Percentiles rank a stretch among this genome's conserved stretches.
Conservation (phyloP, 2,888 invertebrate species). For the Agrochola macilenta region DNA sequence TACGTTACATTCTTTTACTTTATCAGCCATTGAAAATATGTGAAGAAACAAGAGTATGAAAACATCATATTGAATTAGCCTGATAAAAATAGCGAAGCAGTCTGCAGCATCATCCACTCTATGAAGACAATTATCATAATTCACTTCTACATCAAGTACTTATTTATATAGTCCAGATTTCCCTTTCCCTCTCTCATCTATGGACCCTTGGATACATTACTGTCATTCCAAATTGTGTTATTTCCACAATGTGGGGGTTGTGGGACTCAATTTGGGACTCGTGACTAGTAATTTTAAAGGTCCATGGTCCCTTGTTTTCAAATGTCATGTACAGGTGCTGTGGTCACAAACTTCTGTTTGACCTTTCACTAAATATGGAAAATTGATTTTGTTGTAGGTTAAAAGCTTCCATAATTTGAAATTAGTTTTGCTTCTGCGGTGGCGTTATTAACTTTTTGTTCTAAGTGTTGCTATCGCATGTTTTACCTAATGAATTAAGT, state of each 20-base stretch:
- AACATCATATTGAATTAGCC: not conserved
- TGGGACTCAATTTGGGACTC: conserved; percentile 76
- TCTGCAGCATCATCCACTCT: not conserved
- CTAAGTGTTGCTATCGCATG: not conserved
- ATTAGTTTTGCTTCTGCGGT: conserved; percentile 30
- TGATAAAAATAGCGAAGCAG: not conserved
- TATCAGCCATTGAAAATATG: not conserved
- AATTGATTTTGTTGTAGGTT: conserved; percentile 58
- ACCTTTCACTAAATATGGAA: conserved; percentile 56
- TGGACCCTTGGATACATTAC: conserved; percentile 59
- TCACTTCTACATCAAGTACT: conserved; percentile 29
- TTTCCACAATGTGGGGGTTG: conserved; percentile 76
- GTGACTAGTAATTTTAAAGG: conserved; percentile 78
- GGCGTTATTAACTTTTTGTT: not conserved
- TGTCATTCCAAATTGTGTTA: conserved; percentile 75
- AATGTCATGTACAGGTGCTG: conserved; percentile 80
- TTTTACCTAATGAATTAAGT: not conserved
- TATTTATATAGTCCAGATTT: conserved; percentile 53
- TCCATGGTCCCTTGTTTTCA: conserved; percentile 70
- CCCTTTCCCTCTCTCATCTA: conserved; percentile 37
- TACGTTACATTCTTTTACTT: too few relatives aligned
- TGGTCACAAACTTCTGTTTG: conserved; percentile 66
- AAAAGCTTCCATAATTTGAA: conserved; percentile 10
- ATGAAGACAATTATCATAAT: conserved; percentile 14
- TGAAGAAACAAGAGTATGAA: not conserved